Evolutionary conservation across 2,113 vertebrate species (phyloP), one percentile per base, ranked within the genome.

Genomic region (Herpetotheres cachinnans): DNA sequence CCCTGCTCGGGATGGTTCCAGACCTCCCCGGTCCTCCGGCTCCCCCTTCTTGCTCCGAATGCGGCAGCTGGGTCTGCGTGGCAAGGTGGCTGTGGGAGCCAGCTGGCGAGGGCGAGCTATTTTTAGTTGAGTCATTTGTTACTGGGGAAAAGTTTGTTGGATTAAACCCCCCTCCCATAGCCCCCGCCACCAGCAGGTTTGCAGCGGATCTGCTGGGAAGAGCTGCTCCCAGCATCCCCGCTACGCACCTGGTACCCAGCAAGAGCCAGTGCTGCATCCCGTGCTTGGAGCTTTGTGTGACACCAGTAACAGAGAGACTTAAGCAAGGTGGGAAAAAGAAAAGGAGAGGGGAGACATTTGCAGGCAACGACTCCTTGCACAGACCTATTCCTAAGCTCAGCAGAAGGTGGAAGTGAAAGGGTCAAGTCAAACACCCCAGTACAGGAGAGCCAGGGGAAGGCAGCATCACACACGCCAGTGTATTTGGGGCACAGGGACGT

Each of bases 391-490:
- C 67, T 69, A 47, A 0, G 0, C 77, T 46, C 36, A 76, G 49
- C 36, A 86, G 50, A 76, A 56, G 21, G 13, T 4, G 15, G 44
- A 47, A 32, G 17, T 42, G 47, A 26, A 67, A 92, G 54, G 9
- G 7, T 8, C 22, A 21, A 30, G 50, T 34, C 27, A 65, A 63
- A 20, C 2, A 1, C 13, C 20, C 44, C 5, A 1, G 30, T 26
- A 12, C 7, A 52, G 21, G 40, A 67, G 22, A 62, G 61, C 3
- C 7, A 7, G 47, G 47, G 18, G 25, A 63, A 62, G 34, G 54
- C 78, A 91, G 47, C 44, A 42, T 24, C 1, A 0, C 26, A 6
- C 12, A 5, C 0, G 0, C 32, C 38, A 10, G 11, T 0, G 1
- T 7, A 21, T 16, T 47, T 21, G 50, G 56, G 58, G 20, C 47